Conservation (phyloP, 2,888 invertebrate genomes). For the Orgyia antiqua region DNA sequence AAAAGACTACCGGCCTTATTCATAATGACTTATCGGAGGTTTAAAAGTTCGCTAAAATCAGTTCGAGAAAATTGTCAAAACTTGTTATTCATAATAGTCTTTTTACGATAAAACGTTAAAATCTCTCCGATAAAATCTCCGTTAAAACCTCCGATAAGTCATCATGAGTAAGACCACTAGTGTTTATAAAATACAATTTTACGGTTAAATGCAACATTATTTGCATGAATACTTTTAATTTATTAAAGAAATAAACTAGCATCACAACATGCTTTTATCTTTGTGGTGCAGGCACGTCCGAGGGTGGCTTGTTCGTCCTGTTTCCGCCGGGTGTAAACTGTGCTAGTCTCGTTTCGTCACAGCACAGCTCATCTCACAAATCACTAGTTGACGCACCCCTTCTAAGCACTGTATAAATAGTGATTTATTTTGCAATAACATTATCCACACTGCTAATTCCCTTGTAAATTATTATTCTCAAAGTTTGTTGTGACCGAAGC, state of each 20-base stretch:
- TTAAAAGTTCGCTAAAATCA: too few relatives aligned
- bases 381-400: constrained; percentile 48
- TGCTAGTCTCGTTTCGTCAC: constrained; percentile 17
- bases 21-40: too few relatives aligned
- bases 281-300: constrained; percentile 31
- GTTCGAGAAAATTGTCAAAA: too few relatives aligned
- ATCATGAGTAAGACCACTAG: too few relatives aligned
- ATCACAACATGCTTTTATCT: constrained; percentile 42
- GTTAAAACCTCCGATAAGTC: too few relatives aligned
- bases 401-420: constrained; percentile 56
- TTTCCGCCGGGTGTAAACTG: constrained; percentile 14
- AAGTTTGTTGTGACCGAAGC: constrained; percentile 58
- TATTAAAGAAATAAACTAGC: neutral
- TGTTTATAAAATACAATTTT: too few relatives aligned
- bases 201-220: too few relatives aligned
- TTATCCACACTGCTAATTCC: constrained; percentile 62
- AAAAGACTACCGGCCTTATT: too few relatives aligned
- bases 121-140: too few relatives aligned
- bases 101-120: too few relatives aligned
- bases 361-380: constrained; percentile 47
- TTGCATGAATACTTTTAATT: too few relatives aligned
- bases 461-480: constrained; percentile 57
- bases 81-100: too few relatives aligned
- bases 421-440: constrained; percentile 59
- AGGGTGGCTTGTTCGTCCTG: constrained; percentile 13